Percentiles rank a stretch among this genome's conserved stretches.
phyloP scores from a whole-genome alignment of 2,113 vertebrate species.

The Callipepla californica region DNA sequence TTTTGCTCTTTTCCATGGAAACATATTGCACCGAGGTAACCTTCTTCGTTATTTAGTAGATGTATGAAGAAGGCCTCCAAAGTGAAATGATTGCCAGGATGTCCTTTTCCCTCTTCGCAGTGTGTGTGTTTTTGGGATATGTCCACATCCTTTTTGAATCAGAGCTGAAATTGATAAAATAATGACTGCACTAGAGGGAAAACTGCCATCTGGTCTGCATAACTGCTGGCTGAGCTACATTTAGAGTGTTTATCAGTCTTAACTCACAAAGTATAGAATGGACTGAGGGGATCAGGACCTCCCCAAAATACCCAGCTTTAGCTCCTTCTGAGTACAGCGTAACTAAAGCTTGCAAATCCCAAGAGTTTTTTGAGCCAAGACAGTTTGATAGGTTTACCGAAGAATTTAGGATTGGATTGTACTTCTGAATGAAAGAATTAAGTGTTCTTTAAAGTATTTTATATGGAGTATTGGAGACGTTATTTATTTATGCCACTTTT shows the following conservation, averaged over 20 bases:
- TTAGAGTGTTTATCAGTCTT: not conserved
- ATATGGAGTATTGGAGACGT: conserved; percentile 2
- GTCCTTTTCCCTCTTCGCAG: not conserved
- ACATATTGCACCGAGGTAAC: not conserved
- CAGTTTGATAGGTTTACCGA: conserved; percentile 7
- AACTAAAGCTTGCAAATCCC: not conserved
- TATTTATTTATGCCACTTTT: conserved; percentile 52
- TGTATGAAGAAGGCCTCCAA: not conserved
- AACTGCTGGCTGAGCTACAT: conserved; percentile 26
- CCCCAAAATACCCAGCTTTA: not conserved
- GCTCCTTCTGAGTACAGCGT: not conserved
- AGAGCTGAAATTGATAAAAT: conserved; percentile 51
- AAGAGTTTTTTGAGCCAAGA: conserved; percentile 1
- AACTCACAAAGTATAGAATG: not conserved
- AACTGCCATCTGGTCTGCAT: conserved; percentile 48
- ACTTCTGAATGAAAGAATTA: not conserved
- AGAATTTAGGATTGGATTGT: conserved; percentile 18
- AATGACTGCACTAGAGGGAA: conserved; percentile 14
- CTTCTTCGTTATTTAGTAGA: not conserved
- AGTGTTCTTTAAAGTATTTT: conserved; percentile 50
- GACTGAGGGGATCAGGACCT: not conserved
- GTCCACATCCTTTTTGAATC: not conserved
- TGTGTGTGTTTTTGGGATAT: not conserved
- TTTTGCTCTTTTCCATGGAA: not conserved
- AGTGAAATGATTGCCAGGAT: not conserved